phyloP scores from a whole-genome alignment of 2,113 vertebrate genomes.

The Elephas maximus region DNA sequence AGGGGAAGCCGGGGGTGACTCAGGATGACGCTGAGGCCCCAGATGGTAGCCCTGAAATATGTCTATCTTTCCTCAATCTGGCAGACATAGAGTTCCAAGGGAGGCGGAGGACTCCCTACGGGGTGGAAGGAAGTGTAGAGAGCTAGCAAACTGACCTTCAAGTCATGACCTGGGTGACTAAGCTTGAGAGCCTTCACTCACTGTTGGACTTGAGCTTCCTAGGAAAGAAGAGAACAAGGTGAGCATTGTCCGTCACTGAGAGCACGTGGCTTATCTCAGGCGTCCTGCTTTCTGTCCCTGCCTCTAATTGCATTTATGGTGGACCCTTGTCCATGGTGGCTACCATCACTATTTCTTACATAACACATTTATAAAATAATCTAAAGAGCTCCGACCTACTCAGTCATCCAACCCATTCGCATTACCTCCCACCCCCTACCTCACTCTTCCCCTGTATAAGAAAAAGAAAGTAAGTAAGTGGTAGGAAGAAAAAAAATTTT shows the following conservation, averaged over 20 bases:
- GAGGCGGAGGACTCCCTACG: not conserved
- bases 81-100: not conserved
- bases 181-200: not conserved
- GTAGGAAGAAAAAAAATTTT: not conserved
- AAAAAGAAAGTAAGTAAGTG: not conserved
- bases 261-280: not conserved
- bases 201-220: not conserved
- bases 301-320: not conserved
- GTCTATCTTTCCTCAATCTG: not conserved
- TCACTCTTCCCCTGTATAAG: not conserved
- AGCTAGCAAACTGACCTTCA: not conserved
- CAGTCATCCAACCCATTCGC: not conserved
- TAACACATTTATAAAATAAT: not conserved
- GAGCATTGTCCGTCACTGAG: not conserved
- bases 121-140: slow-evolving; percentile 6
- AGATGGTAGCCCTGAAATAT: too few relatives aligned
- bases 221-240: not conserved
- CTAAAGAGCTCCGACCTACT: not conserved
- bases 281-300: not conserved
- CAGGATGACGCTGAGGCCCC: not conserved
- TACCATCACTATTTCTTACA: not conserved
- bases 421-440: too few relatives aligned
- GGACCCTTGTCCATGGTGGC: not conserved
- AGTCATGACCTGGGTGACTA: not conserved
- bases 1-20: slow-evolving; percentile 10